phyloP scores from a whole-genome alignment of 2,888 invertebrate species.

The Cheilosia soror region DNA sequence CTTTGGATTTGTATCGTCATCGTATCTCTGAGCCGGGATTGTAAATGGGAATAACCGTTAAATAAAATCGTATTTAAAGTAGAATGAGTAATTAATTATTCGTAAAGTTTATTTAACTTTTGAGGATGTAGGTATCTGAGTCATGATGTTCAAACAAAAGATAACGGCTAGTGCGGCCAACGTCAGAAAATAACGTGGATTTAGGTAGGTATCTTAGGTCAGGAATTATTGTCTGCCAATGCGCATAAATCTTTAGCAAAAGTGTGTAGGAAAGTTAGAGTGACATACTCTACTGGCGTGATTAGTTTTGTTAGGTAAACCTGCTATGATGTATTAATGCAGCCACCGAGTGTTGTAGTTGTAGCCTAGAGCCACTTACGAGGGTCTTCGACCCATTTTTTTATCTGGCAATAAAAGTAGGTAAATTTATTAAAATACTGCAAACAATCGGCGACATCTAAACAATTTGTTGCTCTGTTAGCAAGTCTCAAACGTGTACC shows the following conservation, averaged over 20 bases:
- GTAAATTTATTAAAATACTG: no score
- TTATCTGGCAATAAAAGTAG: no score
- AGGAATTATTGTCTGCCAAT: background rate
- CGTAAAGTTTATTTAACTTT: conserved; percentile 24
- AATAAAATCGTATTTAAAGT: background rate
- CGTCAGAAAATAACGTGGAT: background rate
- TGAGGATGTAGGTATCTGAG: background rate
- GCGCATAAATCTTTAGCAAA: background rate
- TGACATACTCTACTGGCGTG: no score
- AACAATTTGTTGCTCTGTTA: no score
- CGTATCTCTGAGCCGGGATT: background rate
- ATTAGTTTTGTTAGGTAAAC: no score
- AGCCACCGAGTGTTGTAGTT: no score
- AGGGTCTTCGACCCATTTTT: no score
- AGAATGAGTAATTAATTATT: conserved; percentile 12
- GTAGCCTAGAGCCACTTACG: no score
- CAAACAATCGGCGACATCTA: no score
- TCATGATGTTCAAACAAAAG: background rate
- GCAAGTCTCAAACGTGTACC: no score
- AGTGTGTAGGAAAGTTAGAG: no score
- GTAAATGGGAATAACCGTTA: conserved; percentile 24
- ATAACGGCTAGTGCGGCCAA: background rate
- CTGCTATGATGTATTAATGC: no score
- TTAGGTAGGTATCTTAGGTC: background rate
- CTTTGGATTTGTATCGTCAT: conserved; percentile 5